Conservation (phyloP, 1,140 invertebrate genomes). For the Drosophila burlai region DNA sequence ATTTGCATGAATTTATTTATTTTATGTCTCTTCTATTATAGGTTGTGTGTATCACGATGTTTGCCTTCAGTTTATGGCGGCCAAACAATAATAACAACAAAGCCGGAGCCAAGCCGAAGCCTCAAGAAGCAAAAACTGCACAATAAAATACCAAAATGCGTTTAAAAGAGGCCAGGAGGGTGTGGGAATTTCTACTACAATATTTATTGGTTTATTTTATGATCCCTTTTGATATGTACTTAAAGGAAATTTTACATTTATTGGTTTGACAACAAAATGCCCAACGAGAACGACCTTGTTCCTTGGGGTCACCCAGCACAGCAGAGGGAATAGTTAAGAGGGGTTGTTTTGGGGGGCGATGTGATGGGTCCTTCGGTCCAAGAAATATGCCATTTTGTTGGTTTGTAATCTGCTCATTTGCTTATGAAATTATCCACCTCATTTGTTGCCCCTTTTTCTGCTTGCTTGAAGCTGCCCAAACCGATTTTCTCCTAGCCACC, state of each 20-base stretch:
- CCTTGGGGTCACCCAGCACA: slow-evolving; percentile 41
- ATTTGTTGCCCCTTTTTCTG: slow-evolving; percentile 81
- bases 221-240: slow-evolving; percentile 80
- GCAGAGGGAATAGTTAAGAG: slow-evolving; percentile 16
- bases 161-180: not conserved
- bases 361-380: slow-evolving; percentile 65
- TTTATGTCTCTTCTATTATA: slow-evolving; percentile 70
- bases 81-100: slow-evolving; percentile 56
- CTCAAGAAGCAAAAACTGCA: slow-evolving; percentile 68
- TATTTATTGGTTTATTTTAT: slow-evolving; percentile 83
- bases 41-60: slow-evolving; percentile 27
- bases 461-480: slow-evolving; percentile 58
- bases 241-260: slow-evolving; percentile 82
- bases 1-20: slow-evolving; percentile 82
- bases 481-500: slow-evolving; percentile 6
- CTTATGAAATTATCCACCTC: slow-evolving; percentile 83
- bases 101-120: slow-evolving; percentile 17
- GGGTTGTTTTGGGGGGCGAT: slow-evolving; percentile 15
- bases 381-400: slow-evolving; percentile 71
- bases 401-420: slow-evolving; percentile 82
- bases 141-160: slow-evolving; percentile 69
- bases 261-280: slow-evolving; percentile 78
- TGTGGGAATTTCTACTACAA: slow-evolving; percentile 42
- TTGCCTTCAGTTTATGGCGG: slow-evolving; percentile 50
- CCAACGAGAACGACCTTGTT: slow-evolving; percentile 53